Conservation (phyloP, 2,888 invertebrate genomes). For the Hermaeophaga mercurialis region DNA sequence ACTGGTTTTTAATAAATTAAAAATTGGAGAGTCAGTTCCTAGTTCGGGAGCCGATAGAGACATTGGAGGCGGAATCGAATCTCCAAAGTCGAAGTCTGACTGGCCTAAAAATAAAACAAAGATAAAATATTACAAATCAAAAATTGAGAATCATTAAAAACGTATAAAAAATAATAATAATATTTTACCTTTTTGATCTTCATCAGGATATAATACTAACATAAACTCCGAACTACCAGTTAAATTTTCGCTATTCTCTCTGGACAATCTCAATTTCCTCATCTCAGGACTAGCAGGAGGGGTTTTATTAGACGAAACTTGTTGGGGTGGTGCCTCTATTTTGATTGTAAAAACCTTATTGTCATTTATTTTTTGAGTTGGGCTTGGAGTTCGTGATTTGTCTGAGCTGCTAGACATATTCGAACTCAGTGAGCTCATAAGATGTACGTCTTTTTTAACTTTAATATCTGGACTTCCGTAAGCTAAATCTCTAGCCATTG, state of each 20-base stretch:
- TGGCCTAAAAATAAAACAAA: conserved; percentile 35
- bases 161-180: neutral
- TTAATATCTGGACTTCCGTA: conserved; percentile 61
- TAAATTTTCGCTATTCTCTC: conserved; percentile 57
- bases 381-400: conserved; percentile 38
- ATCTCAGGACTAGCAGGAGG: conserved; percentile 27
- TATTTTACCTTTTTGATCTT: conserved; percentile 46
- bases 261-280: conserved; percentile 32
- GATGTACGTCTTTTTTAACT: conserved; percentile 40
- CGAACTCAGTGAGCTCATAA: conserved; percentile 20
- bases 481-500: conserved; percentile 60
- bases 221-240: conserved; percentile 81
- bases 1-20: conserved; percentile 68
- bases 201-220: conserved; percentile 67
- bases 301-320: conserved; percentile 8
- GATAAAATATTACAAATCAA: no score
- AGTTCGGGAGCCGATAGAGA: conserved; percentile 84
- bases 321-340: conserved; percentile 32
- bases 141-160: no score
- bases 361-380: conserved; percentile 23
- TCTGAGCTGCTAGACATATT: conserved; percentile 35
- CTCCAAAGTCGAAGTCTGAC: conserved; percentile 64
- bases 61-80: conserved; percentile 77
- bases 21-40: conserved; percentile 64
- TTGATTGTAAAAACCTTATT: conserved; percentile 34